Base-by-base conservation (phyloP, 2,797 vertebrate species). In the Hipposideros larvatus region DNA sequence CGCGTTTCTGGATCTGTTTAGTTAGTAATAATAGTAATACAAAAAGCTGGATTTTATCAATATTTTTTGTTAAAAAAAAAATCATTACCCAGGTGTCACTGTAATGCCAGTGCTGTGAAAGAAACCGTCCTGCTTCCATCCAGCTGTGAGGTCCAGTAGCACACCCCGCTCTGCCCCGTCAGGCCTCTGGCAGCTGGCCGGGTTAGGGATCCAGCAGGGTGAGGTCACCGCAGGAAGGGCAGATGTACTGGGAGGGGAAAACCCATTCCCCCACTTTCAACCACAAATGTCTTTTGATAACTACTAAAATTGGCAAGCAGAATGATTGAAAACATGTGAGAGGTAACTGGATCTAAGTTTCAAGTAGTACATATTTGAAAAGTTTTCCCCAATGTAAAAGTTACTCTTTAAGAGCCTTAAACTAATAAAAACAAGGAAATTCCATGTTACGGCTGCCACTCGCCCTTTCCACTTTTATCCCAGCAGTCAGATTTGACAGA, bases 401-500 rank as follows among this genome's bases (percentile, higher is more conserved):
- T 94, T 96, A 88, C 74, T 97, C 97, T 97, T 94, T 97, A 94
- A 97, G 57, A 96, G 94, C 94, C 97, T 98, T 93, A 97, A 98
- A 94, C 70, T 96, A 93, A 98, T 98, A 97, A 82, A 53, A 97
- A 91, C 78, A 96, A 96, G 97, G 88, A 97, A 98, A 91, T 96
- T 97, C 96, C 90, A 83, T 92, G 88, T 97, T 98, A 85, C 65
- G 78, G 90, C 92, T 85, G 97, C 98, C 91, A 91, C 90, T 95
- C 41, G 22, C 16, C 96, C 93, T 98, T 98, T 97, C 92, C 41
- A 1, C 95, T 24, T 98, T 96, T 98, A 85, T 97, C 95, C 84
- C 74, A 87, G 89, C 96, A 96, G 73, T 71, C 31, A 26, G 68
- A 68, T 70, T 95, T 97, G 95, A 92, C 78, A 91, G 94, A n/a